Evolutionary conservation across 2,797 vertebrate genomes (phyloP).

Genomic region (Hippopotamyrus pictus): DNA sequence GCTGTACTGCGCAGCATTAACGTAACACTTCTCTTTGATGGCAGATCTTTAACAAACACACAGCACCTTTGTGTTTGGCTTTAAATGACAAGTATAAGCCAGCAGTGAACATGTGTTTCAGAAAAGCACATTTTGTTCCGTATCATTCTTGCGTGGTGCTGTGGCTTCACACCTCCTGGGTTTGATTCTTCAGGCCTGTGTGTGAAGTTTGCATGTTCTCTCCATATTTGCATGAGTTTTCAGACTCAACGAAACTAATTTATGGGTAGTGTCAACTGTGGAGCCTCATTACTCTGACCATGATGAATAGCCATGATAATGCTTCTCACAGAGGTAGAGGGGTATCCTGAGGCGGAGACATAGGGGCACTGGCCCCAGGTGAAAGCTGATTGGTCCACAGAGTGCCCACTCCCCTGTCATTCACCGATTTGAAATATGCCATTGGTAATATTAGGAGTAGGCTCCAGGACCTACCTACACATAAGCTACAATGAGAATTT

Average conservation of each 20-base stretch:
- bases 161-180: neutral
- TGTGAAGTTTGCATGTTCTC: neutral
- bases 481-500: neutral
- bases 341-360: neutral
- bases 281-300: neutral
- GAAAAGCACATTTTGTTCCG: neutral
- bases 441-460: neutral
- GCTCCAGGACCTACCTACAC: neutral
- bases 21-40: neutral
- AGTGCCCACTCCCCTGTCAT: neutral
- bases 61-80: neutral
- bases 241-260: neutral
- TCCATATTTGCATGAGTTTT: neutral
- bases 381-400: neutral
- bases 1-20: neutral
- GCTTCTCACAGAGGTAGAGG: neutral
- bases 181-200: neutral
- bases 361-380: neutral
- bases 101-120: neutral
- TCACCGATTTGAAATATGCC: neutral
- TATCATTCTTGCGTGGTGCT: neutral
- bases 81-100: neutral
- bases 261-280: neutral
- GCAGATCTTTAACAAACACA: neutral
- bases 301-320: neutral